Conservation (phyloP, 2,797 vertebrate genomes). For the Scleropages formosus region DNA sequence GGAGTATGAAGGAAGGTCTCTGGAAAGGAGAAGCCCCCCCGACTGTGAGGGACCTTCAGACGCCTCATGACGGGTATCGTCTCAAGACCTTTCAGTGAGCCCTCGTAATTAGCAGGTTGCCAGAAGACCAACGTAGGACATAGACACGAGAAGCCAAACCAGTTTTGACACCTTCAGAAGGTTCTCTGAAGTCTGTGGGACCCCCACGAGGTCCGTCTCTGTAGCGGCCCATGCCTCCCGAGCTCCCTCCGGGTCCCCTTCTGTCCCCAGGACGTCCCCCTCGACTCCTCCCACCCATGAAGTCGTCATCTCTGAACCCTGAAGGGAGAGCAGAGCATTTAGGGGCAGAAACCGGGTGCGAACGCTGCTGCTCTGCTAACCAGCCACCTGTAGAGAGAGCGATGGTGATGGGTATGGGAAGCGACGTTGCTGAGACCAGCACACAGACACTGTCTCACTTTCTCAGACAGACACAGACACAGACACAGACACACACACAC, state of each 20-base stretch:
- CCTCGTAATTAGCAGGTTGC: too few relatives aligned
- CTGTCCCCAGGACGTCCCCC: constrained; percentile 82
- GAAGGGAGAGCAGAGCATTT: constrained; percentile 5
- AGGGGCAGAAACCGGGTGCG: neutral
- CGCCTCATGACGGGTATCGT: too few relatives aligned
- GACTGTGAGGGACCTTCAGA: too few relatives aligned
- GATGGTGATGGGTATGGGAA: constrained; percentile 51
- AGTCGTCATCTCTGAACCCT: constrained; percentile 91
- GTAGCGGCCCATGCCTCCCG: constrained; percentile 74
- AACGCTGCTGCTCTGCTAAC: neutral
- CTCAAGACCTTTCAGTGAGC: too few relatives aligned
- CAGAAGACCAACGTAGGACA: too few relatives aligned
- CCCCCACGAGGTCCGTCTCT: constrained; percentile 83
- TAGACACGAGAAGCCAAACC: too few relatives aligned
- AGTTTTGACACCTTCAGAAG: constrained; percentile 81
- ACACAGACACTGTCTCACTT: too few relatives aligned
- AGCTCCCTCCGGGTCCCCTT: constrained; percentile 63
- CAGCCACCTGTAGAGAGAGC: constrained; percentile 30
- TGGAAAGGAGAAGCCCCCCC: too few relatives aligned
- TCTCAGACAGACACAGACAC: too few relatives aligned
- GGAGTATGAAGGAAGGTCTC: too few relatives aligned
- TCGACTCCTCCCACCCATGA: constrained; percentile 80
- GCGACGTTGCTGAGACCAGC: constrained; percentile 1
- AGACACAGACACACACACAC: too few relatives aligned
- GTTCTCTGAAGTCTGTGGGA: constrained; percentile 91